Percentiles rank a stretch among this genome's conserved stretches.
Conservation (phyloP, 2,888 invertebrate genomes). For the Xanthia togata region DNA sequence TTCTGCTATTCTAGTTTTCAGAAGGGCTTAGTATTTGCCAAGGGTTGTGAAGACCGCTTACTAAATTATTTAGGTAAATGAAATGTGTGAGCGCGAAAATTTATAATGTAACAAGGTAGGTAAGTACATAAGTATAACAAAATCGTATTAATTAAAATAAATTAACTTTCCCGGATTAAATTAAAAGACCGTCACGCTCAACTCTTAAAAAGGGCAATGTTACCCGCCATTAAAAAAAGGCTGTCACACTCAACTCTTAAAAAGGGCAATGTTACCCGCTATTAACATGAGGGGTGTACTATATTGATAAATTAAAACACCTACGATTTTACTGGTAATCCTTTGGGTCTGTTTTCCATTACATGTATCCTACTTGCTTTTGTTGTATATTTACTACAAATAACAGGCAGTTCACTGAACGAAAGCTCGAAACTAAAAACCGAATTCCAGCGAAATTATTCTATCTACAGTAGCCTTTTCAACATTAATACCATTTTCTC, state of each 20-base stretch:
- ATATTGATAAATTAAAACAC: conserved; percentile 32
- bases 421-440: background rate
- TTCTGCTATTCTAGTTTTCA: conserved; percentile 26
- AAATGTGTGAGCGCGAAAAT: conserved; percentile 21
- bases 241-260: conserved; percentile 36
- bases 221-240: conserved; percentile 13
- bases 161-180: conserved; percentile 36
- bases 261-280: conserved; percentile 24
- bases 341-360: background rate
- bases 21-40: background rate
- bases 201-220: conserved; percentile 26
- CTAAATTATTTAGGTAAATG: conserved; percentile 27
- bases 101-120: conserved; percentile 5
- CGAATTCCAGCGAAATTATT: background rate
- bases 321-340: background rate
- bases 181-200: conserved; percentile 48
- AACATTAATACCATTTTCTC: background rate
- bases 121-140: conserved; percentile 3
- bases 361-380: background rate
- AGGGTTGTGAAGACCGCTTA: conserved; percentile 12
- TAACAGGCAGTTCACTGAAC: background rate
- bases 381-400: background rate
- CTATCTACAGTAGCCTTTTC: background rate
- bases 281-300: conserved; percentile 9
- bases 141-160: conserved; percentile 54